Conservation (phyloP, 2,797 vertebrate genomes). For the Pseudochromis fuscus region DNA sequence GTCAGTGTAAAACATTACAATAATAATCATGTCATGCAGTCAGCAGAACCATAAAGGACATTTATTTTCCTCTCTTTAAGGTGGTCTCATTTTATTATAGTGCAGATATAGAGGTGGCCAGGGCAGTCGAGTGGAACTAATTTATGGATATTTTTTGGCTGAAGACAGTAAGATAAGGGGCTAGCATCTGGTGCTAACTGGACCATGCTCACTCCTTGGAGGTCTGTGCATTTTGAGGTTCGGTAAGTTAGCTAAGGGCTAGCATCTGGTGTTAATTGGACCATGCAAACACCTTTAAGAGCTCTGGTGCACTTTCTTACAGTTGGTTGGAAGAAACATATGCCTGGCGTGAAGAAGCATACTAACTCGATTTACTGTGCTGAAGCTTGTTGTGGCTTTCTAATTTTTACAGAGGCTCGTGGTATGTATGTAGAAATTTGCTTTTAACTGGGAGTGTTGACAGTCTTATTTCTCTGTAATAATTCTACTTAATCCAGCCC, state of each 20-base stretch:
- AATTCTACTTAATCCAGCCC: constrained; percentile 13
- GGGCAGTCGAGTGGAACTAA: constrained; percentile 73
- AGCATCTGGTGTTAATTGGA: constrained; percentile 85
- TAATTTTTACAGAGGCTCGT: no score
- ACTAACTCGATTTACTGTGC: constrained; percentile 49
- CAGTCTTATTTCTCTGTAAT: constrained; percentile 10
- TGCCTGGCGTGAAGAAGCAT: constrained; percentile 70
- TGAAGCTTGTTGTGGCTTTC: constrained; percentile 37
- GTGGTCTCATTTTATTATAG: constrained; percentile 13
- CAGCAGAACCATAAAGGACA: not conserved
- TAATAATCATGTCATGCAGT: not conserved
- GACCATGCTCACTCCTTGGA: constrained; percentile 85
- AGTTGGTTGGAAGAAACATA: constrained; percentile 81
- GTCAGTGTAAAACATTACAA: not conserved
- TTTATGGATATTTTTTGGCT: constrained; percentile 74
- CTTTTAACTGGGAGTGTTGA: no score
- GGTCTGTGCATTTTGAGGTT: constrained; percentile 75
- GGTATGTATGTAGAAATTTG: not conserved
- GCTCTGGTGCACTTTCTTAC: constrained; percentile 83
- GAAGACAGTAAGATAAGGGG: constrained; percentile 77
- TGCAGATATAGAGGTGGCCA: constrained; percentile 60
- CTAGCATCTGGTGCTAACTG: constrained; percentile 88
- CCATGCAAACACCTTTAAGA: constrained; percentile 85
- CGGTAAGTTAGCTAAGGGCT: constrained; percentile 81
- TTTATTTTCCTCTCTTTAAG: constrained; percentile 28